Base-by-base conservation (phyloP, 2,797 vertebrate species). In the Synanceia verrucosa region DNA sequence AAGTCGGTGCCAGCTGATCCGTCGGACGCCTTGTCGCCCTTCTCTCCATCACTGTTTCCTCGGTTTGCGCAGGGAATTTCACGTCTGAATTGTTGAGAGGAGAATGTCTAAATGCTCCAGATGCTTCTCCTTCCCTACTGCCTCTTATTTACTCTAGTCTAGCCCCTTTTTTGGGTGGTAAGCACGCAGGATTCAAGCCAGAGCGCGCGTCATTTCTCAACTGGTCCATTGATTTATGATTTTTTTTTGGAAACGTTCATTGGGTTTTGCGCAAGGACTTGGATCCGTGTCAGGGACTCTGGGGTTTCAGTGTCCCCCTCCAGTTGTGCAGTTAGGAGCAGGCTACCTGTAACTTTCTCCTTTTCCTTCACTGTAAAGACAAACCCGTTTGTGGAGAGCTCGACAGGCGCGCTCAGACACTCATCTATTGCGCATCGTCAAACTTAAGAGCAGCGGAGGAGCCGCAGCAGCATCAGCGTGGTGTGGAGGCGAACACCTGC, bases 331-430 rank as follows among this genome's bases (percentile, higher is more conserved):
- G 9, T 39, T 39, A 16, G 76, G 33, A 88, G 70, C 65, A 21
- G 84, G 73, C 83, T 84, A 85, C 83, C 66, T 75, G 94, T 93
- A 91, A 63, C 63, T 67, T 24, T 39, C 36, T 46, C 51, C 57
- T 29, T 77, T 70, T 65, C 69, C 57, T 37, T 37, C 47, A 10
- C 34, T 5, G 24, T 26, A 4, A 46, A 47, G 78, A 65, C 73
- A 46, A 3, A 16, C 60, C 66, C 14, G 46, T 53, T 60, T 64
- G 9, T 28, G 70, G 78, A 81, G 69, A 84, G 70, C 44, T 59
- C 58, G 56, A 60, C 37, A 48, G 52, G 14, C 19, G 66, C 69
- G 16, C 28, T 18, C 51, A 14, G 36, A 66, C 60, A 31, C 41
- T 63, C 9, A 58, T 57, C 56, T 18, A 23, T 56, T 82, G 78